Base-by-base conservation (phyloP, 2,797 vertebrate species). In the Spinibarbus caldwelli region DNA sequence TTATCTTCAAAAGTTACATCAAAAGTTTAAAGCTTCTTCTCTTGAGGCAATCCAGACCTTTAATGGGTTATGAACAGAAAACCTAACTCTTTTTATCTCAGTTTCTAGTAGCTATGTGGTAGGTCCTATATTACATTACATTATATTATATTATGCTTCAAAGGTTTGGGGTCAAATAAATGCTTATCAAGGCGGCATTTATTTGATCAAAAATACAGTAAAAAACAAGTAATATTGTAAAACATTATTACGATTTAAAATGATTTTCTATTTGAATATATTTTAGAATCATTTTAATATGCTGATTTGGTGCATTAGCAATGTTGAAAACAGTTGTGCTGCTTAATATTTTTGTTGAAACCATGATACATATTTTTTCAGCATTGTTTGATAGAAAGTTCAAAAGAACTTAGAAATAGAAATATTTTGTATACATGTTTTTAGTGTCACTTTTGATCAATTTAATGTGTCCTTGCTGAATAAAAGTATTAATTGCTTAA, bases 1-100 rank as follows among this genome's bases (percentile, higher is more conserved):
- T 82, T 85, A 87, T 87, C 82, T 62, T 26, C 38, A 62, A 57
- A 80, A 59, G 49, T 77, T 72, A 59, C 68, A 43, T 41, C n/a
- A 64, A 57, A 82, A 49, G 11, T 78, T 76, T 77, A 52, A 77
- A 31, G 62, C 36, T 78, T 70, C 31, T 68, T 79, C 83, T 57
- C 64, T 57, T n/a, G 52, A 54, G 47, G 49, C 29, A 85, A 45
- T 36, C 9, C 6, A 9, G 38, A 79, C 36, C 38, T 45, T 79
- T 57, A 70, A 71, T 78, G 45, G 45, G 5, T 38, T 66, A 47
- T 47, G 21, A 75, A 64, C 12, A 83, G 54, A 75, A 57, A 9
- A 75, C 70, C 7, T 62, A 59, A 26, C 36, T 78, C 36, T 62
- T 43, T 26, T 43, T 59, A 19, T 78, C n/a, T 64, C 29, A 26